Base-by-base conservation (phyloP, 1,140 invertebrate species). In the Epicauta chinensis region DNA sequence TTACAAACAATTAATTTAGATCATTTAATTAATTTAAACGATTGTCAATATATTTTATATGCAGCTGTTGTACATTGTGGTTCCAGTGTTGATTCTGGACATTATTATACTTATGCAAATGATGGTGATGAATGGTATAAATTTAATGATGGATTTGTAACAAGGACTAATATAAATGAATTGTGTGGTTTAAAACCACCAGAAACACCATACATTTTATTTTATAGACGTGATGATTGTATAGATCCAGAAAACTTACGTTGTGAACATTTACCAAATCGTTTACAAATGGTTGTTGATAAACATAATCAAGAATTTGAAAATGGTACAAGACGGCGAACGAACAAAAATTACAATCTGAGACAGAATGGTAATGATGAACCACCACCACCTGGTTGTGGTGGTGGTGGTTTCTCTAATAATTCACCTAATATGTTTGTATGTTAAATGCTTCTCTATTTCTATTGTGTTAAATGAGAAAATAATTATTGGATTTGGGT, bases 1-100 rank as follows among this genome's bases (percentile, higher is more conserved):
- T 76, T 85, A 53, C 79, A 84, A 55, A 76, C 79, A 40, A 81
- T 86, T 13, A 72, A 75, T 41, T 77, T 86, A 54, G 80, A 86
- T 61, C 75, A 79, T 37, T 77, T 63, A 1, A 74, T 84, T 35
- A 66, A 74, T 34, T 68, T 79, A 55, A 70, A 75, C 35, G 59
- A 70, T 5, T 72, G 76, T 13, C 70, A 71, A 4, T 92, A 91
- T 65, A 75, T 77, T 7, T 65, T 93, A 0, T 90, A 89, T 63
- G 86, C 86, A 0, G 86, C 88, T 0, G 86, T 93, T 0, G 82
- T 93, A 0, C 90, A 93, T 66, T 84, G 83, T 0, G 89, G 91
- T 2, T 81, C 80, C 10, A 87, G 82, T 34, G 81, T 89, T 56
- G 87, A 92, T 63, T 85, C 85, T 3, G 90, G 90, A 0, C 90